These are phyloP conservation scores for Cherax quadricarinatus DNA, from an alignment of 1,140 invertebrate species.

Conservation along the genomic window DNA sequence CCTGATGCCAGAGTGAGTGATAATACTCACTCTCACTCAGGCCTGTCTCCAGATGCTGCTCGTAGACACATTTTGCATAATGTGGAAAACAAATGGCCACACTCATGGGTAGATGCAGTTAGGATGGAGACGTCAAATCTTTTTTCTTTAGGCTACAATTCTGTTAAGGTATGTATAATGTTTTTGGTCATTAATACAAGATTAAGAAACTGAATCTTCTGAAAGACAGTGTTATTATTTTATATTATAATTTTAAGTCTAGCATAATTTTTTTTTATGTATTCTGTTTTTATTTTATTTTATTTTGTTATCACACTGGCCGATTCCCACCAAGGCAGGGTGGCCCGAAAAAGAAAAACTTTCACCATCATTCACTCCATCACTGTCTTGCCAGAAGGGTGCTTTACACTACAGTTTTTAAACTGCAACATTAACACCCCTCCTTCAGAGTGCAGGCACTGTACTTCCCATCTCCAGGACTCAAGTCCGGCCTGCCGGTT, in stretches of 20 bases:
- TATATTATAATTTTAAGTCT: not conserved
- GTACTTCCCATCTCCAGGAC: too few species aligned
- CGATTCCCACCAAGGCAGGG: too few species aligned
- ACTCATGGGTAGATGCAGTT: slow-evolving; percentile 76
- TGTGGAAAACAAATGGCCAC: not conserved
- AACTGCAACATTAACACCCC: too few species aligned
- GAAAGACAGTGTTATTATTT: not conserved
- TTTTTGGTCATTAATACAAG: not conserved
- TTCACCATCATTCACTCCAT: too few species aligned
- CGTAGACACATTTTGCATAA: not conserved
- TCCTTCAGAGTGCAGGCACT: too few species aligned
- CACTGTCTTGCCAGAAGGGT: too few species aligned
- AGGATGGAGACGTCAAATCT: slow-evolving; percentile 76
- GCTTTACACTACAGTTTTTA: too few species aligned
- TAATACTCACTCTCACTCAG: not conserved
- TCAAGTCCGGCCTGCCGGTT: too few species aligned
- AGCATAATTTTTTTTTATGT: not conserved
- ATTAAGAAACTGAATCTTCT: not conserved
- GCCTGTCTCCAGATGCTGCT: not conserved
- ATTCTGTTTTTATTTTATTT: not conserved
- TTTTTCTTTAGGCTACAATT: slow-evolving; percentile 78
- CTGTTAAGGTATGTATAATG: slow-evolving; percentile 60
- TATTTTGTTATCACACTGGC: too few species aligned
- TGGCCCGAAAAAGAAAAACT: too few species aligned
- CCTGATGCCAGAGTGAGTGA: slow-evolving; percentile 75